These are phyloP conservation scores for Patiria pectinifera DNA, from an alignment of 53 echinoderm and acorn worm species.

Conservation along the genomic window DNA sequence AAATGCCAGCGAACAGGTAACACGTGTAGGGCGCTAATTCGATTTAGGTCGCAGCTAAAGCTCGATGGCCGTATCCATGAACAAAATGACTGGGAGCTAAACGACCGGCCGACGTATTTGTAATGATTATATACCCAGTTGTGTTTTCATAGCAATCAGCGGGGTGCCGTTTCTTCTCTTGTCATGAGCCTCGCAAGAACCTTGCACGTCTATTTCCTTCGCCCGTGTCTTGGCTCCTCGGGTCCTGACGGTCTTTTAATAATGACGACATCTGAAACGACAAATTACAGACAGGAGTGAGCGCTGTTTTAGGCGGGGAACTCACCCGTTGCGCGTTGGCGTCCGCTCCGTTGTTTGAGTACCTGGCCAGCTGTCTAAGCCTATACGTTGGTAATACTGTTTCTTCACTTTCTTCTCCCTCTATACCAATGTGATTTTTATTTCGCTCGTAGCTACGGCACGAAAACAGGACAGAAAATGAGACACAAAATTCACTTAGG, in stretches of 20 bases:
- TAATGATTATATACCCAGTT: constrained; percentile 59
- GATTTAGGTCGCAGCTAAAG: constrained; percentile 14
- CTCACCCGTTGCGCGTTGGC: not conserved
- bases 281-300: constrained; percentile 42
- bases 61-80: constrained; percentile 58
- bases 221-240: not conserved
- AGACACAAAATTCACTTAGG: constrained; percentile 7
- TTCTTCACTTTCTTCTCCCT: not conserved
- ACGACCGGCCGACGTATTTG: constrained; percentile 49
- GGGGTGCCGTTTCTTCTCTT: not conserved
- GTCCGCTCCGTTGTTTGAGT: constrained; percentile 43
- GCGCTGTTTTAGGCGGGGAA: constrained; percentile 21
- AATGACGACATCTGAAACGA: constrained; percentile 63
- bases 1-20: constrained; percentile 53
- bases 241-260: constrained; percentile 38
- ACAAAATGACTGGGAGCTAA: constrained; percentile 59
- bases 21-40: constrained; percentile 58
- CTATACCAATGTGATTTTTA: not conserved
- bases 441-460: constrained; percentile 35
- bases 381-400: constrained; percentile 34
- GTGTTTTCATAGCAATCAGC: constrained; percentile 43
- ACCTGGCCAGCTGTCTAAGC: constrained; percentile 63
- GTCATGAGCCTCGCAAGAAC: not conserved
- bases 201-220: not conserved
- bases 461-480: not conserved